Conservation (phyloP, 2,113 vertebrate species). For the Irena cyanogastra region DNA sequence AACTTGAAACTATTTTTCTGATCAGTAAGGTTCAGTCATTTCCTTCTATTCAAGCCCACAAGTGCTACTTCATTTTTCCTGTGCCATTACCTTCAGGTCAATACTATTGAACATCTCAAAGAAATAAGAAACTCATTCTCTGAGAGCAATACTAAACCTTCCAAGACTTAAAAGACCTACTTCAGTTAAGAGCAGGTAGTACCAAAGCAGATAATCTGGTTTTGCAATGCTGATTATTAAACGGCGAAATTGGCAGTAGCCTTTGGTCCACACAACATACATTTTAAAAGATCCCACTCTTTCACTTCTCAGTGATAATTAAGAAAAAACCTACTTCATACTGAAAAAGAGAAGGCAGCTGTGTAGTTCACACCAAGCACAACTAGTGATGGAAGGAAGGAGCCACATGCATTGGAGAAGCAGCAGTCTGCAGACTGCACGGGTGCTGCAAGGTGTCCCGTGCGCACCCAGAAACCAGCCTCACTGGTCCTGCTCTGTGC, state of each 20-base stretch:
- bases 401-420: neutral
- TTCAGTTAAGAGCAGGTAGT: neutral
- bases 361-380: rapidly evolving
- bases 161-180: neutral
- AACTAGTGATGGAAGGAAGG: neutral
- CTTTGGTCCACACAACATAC: neutral
- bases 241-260: rapidly evolving
- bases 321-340: neutral
- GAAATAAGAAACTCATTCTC: neutral
- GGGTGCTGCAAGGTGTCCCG: rapidly evolving
- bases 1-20: constrained; percentile 28
- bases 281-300: neutral
- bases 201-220: neutral
- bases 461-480: neutral
- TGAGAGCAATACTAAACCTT: neutral
- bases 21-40: constrained; percentile 29
- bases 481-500: neutral
- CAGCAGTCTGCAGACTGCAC: neutral
- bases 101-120: constrained; percentile 10
- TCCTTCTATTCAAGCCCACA: neutral
- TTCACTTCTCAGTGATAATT: neutral
- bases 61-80: neutral
- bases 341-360: neutral
- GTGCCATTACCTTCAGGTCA: neutral
- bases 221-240: neutral